These are phyloP conservation scores for Eciton burchellii DNA, from an alignment of 1,140 invertebrate genomes.

Conservation along the genomic window DNA sequence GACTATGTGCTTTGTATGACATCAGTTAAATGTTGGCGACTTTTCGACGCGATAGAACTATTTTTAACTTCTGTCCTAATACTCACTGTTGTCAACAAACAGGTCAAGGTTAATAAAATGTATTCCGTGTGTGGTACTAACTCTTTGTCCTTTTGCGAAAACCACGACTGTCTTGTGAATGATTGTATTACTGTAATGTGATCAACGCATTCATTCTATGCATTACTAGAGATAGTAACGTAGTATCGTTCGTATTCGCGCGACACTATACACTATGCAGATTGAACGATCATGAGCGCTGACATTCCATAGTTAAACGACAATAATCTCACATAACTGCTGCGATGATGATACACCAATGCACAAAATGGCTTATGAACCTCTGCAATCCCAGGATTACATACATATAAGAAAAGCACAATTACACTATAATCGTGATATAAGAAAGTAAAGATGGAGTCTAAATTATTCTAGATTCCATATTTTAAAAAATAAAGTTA, in stretches of 20 bases:
- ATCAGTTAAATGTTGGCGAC: not conserved
- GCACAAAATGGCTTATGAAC: slow-evolving; percentile 82
- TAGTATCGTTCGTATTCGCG: not conserved
- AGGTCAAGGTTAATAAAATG: slow-evolving; percentile 83
- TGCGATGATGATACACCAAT: slow-evolving; percentile 75
- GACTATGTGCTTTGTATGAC: not conserved
- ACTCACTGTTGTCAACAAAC: slow-evolving; percentile 77
- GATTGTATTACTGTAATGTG: not conserved
- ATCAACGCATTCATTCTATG: not conserved
- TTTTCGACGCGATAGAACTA: slow-evolving; percentile 71
- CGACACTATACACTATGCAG: slow-evolving; percentile 14
- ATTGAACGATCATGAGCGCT: slow-evolving; percentile 71
- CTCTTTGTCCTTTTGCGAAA: slow-evolving; percentile 78
- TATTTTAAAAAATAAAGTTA: too few relatives aligned
- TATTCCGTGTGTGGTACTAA: slow-evolving; percentile 56
- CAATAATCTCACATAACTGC: slow-evolving; percentile 82
- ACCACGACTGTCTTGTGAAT: slow-evolving; percentile 40
- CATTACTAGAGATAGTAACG: not conserved
- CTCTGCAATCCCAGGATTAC: slow-evolving; percentile 41
- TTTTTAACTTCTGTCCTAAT: slow-evolving; percentile 79
- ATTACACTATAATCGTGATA: too few relatives aligned
- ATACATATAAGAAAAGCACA: too few relatives aligned
- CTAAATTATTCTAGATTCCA: too few relatives aligned
- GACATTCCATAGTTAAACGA: slow-evolving; percentile 79
- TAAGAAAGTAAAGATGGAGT: too few relatives aligned